A percentile compares a stretch with the other conserved stretches of the same genome.
Evolutionary conservation across 2,797 vertebrate species (phyloP).

Genomic region (Sebastes nivosus): DNA sequence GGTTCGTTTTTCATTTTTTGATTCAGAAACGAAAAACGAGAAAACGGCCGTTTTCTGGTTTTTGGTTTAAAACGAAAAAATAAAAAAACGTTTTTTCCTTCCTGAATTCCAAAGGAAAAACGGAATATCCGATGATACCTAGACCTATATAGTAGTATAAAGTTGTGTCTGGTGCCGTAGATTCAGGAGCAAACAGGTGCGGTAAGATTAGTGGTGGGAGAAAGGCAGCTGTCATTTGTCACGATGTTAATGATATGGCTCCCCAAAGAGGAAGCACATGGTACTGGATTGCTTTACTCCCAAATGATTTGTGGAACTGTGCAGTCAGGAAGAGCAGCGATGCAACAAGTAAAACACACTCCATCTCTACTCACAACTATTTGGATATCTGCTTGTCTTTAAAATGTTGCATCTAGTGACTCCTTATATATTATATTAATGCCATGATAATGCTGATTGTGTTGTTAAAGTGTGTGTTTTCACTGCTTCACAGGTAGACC

Average conservation of each 20-base stretch:
- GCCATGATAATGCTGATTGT: neutral
- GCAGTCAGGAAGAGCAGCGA: neutral
- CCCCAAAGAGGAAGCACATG: slow-evolving; percentile 29
- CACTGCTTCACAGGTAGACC: neutral
- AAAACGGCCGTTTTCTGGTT: too few species aligned
- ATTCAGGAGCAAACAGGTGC: slow-evolving; percentile 48
- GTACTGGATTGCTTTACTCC: neutral
- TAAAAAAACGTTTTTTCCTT: too few species aligned
- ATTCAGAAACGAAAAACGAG: too few species aligned
- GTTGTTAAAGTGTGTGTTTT: neutral
- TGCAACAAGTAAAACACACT: neutral
- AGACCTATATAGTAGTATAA: neutral
- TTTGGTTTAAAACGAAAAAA: too few species aligned
- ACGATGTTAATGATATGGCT: slow-evolving; percentile 21
- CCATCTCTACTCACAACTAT: neutral
- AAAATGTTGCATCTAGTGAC: neutral
- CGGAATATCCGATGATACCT: too few species aligned
- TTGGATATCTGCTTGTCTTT: neutral
- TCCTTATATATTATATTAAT: neutral
- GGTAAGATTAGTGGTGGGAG: neutral
- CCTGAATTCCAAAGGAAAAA: too few species aligned
- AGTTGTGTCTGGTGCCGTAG: slow-evolving; percentile 13
- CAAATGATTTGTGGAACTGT: neutral
- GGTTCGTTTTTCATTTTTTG: too few species aligned
- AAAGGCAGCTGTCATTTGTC: slow-evolving; percentile 44